Evolutionary conservation across 2,113 vertebrate species (phyloP), one percentile per base, ranked within the genome.

Genomic region (Lathamus discolor): DNA sequence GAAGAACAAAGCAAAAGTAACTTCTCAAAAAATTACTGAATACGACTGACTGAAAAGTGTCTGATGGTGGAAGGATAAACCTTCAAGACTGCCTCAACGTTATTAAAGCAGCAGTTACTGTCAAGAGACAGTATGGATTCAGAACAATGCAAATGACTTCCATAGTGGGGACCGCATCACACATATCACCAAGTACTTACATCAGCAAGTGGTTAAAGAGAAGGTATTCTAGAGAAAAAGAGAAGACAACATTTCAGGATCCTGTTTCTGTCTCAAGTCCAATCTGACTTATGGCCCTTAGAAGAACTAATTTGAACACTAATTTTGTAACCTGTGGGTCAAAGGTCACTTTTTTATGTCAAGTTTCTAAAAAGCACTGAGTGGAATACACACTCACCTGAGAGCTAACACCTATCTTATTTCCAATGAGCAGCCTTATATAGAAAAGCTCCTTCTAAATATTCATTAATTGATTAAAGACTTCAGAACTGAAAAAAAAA

Each of bases 81-180:
- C 74, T n/a, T 29, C 72, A 19, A 25, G 37, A 48, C 35, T 49
- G 39, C 66, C 61, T 33, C 29, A 73, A 27, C 20, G 17, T 72
- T 9, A 6, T 39, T 66, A 70, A 46, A 52, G 63, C 2, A 2
- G 20, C 49, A 23, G 37, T 39, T 57, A 46, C 28, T 46, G 43
- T 46, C 33, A 51, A 25, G 22, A 84, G 54, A 49, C 25, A 33
- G 46, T 6, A 69, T 6, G 8, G 68, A 44, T 28, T 69, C 29
- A 22, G 52, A 76, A 67, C 46, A 78, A 29, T 35, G 44, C 1
- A 2, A 31, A 9, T 16, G 11, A 20, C 14, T 67, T 70, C 35
- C 66, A 1, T 0, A 31, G 51, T 16, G 51, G 57, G 24, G 48
- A 41, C 14, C 14, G 16, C 2, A 1, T 1, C 68, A 48, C 13